Conservation (phyloP, 2,113 vertebrate species). For the Podarcis cretensis region DNA sequence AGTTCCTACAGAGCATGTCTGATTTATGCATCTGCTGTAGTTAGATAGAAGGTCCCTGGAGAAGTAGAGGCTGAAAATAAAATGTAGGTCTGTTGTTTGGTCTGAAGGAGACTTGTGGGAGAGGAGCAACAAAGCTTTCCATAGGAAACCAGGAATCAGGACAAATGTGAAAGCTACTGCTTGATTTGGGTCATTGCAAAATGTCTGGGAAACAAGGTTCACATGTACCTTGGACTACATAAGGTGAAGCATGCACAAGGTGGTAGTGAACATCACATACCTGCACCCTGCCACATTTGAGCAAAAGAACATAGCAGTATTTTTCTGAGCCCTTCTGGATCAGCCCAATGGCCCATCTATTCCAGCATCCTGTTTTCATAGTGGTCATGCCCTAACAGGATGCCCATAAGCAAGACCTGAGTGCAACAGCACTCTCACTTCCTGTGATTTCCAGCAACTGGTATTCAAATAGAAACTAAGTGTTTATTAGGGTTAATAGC, state of each 20-base stretch:
- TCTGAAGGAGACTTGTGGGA: conserved; percentile 13
- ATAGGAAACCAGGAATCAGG: background rate
- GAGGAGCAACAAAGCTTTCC: background rate
- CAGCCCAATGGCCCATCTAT: too few species aligned
- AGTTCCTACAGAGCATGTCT: background rate
- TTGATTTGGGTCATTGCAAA: background rate
- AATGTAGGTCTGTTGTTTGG: conserved; percentile 21
- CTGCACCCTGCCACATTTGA: background rate
- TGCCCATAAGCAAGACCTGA: too few species aligned
- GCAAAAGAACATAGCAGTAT: too few species aligned
- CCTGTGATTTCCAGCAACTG: too few species aligned
- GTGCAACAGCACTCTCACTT: too few species aligned
- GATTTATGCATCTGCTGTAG: conserved; percentile 22
- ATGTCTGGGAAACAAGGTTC: background rate
- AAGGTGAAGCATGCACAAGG: background rate
- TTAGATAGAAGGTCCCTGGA: conserved; percentile 9
- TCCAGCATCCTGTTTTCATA: too few species aligned
- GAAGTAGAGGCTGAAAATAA: conserved; percentile 20
- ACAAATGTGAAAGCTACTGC: background rate
- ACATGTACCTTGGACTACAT: background rate
- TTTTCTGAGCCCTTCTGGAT: too few species aligned
- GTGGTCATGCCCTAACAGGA: too few species aligned
- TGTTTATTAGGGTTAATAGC: too few species aligned
- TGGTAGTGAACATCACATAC: background rate
- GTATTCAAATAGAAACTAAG: too few species aligned